Evolutionary conservation across 2,888 invertebrate species (phyloP).

Genomic region (Magallana nippona): DNA sequence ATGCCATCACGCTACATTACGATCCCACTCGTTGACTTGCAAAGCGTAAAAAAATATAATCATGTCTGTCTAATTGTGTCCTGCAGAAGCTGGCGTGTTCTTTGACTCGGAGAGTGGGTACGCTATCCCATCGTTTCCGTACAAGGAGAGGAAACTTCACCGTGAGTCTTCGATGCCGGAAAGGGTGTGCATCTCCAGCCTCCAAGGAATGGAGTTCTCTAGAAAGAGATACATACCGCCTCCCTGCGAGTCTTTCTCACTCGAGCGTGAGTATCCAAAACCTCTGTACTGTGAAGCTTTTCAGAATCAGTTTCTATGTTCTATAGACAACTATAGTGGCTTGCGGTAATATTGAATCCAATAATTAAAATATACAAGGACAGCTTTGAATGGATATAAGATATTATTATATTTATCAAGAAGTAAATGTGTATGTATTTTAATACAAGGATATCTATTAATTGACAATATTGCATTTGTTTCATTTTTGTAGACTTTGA

Average conservation of each 20-base stretch:
- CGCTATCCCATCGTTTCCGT: slow-evolving; percentile 35
- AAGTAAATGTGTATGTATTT: slow-evolving; percentile 4
- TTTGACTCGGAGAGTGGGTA: slow-evolving; percentile 48
- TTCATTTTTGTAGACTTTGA: slow-evolving; percentile 57
- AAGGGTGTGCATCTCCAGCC: slow-evolving; percentile 57
- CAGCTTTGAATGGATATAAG: too few relatives aligned
- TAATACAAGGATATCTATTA: background rate
- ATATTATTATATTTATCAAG: too few relatives aligned
- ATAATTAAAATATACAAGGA: too few relatives aligned
- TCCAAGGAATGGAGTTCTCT: slow-evolving; percentile 58
- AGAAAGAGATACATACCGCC: slow-evolving; percentile 59
- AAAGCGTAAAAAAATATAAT: too few relatives aligned
- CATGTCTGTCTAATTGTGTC: background rate
- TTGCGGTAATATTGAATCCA: too few relatives aligned
- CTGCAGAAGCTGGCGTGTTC: slow-evolving; percentile 45
- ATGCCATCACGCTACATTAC: too few relatives aligned
- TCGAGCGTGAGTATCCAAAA: slow-evolving; percentile 38
- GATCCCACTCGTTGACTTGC: too few relatives aligned
- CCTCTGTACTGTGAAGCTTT: too few relatives aligned
- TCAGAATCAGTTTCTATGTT: too few relatives aligned
- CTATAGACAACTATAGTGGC: too few relatives aligned
- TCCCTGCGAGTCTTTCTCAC: slow-evolving; percentile 45
- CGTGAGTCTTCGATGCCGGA: slow-evolving; percentile 42
- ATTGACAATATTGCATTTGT: background rate
- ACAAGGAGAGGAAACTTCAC: slow-evolving; percentile 43